A percentile compares a stretch with the other conserved stretches of the same genome.
phyloP scores from a whole-genome alignment of 1,140 invertebrate species.

The Zelostemma sp. region DNA sequence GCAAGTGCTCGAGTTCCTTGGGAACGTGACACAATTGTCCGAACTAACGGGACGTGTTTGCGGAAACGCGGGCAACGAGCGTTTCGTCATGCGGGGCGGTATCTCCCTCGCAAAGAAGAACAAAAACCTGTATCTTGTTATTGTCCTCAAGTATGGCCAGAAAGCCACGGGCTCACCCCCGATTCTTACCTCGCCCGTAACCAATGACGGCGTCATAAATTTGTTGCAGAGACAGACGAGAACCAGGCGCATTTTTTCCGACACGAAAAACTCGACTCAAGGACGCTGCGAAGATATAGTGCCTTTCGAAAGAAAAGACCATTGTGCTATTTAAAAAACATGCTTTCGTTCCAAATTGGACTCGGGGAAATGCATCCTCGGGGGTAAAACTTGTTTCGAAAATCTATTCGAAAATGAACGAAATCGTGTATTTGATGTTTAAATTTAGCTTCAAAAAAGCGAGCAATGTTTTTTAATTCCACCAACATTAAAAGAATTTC shows the following conservation, averaged over 20 bases:
- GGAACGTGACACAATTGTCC: slow-evolving; percentile 43
- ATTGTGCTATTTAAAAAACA: too few species aligned
- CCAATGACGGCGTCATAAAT: slow-evolving; percentile 47
- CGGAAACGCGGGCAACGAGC: slow-evolving; percentile 39
- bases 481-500: neutral
- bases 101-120: slow-evolving; percentile 36
- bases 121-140: slow-evolving; percentile 25
- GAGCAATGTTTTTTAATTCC: neutral
- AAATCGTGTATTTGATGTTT: too few species aligned
- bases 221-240: slow-evolving; percentile 20
- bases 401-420: too few species aligned
- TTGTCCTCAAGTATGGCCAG: slow-evolving; percentile 18
- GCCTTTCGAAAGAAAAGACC: too few species aligned
- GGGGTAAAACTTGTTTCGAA: too few species aligned
- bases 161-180: slow-evolving; percentile 33
- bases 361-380: too few species aligned
- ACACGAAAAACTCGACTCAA: slow-evolving; percentile 35
- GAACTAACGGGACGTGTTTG: slow-evolving; percentile 54
- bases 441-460: too few species aligned
- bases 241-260: slow-evolving; percentile 22
- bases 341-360: too few species aligned
- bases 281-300: slow-evolving; percentile 17
- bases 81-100: slow-evolving; percentile 42
- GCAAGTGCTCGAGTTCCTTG: slow-evolving; percentile 31
- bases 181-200: slow-evolving; percentile 34